Percentiles rank a stretch among this genome's conserved stretches.
Evolutionary conservation across 1,140 invertebrate genomes (phyloP).

Genomic region (Brachystomella parvula): DNA sequence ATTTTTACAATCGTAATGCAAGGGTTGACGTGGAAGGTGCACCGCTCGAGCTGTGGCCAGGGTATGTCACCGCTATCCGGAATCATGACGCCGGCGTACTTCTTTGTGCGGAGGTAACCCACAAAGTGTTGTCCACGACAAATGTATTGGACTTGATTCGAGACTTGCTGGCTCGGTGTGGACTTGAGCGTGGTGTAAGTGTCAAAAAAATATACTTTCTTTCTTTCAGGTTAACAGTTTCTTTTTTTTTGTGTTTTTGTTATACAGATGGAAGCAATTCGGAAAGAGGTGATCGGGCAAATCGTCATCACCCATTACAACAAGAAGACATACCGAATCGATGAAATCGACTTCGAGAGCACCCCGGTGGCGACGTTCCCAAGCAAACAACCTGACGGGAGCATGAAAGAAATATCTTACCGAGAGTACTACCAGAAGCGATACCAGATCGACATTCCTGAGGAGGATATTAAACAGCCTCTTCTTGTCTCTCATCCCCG

Average conservation of each 20-base stretch:
- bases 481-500: slow-evolving; percentile 16
- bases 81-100: slow-evolving; percentile 64
- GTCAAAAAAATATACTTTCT: neutral
- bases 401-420: slow-evolving; percentile 48
- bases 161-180: neutral
- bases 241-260: slow-evolving; percentile 24
- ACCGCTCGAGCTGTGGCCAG: slow-evolving; percentile 63
- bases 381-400: slow-evolving; percentile 41
- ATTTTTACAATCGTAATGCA: slow-evolving; percentile 63
- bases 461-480: slow-evolving; percentile 1
- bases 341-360: slow-evolving; percentile 64
- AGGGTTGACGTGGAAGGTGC: slow-evolving; percentile 44
- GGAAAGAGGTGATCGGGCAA: slow-evolving; percentile 44
- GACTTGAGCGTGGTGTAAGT: neutral
- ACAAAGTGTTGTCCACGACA: slow-evolving; percentile 59
- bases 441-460: slow-evolving; percentile 1
- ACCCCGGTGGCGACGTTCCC: slow-evolving; percentile 62
- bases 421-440: slow-evolving; percentile 66
- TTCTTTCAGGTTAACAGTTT: neutral
- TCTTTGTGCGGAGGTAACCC: slow-evolving; percentile 49
- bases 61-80: slow-evolving; percentile 64
- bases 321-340: slow-evolving; percentile 65
- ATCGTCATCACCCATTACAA: slow-evolving; percentile 58
- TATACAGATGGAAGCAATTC: slow-evolving; percentile 39
- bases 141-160: slow-evolving; percentile 48